A percentile compares a stretch with the other conserved stretches of the same genome.
Evolutionary conservation across 2,888 invertebrate species (phyloP).

Genomic region (Phragmatobia fuliginosa): DNA sequence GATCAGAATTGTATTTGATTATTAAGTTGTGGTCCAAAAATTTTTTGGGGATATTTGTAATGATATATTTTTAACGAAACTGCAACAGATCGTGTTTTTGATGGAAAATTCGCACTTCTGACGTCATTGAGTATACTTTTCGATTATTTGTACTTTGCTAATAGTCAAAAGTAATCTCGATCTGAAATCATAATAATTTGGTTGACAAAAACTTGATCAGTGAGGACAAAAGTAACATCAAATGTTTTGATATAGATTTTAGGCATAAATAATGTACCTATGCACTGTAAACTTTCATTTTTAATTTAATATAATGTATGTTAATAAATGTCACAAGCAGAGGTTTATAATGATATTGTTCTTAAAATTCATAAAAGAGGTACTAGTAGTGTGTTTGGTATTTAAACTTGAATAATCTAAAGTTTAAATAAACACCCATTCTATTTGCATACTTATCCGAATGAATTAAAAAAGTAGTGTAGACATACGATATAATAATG

Average conservation of each 20-base stretch:
- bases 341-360: no score
- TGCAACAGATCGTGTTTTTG: slow-evolving; percentile 25
- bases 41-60: background rate
- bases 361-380: background rate
- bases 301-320: no score
- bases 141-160: background rate
- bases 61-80: background rate
- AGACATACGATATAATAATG: background rate
- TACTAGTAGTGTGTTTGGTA: no score
- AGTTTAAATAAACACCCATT: no score
- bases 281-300: no score
- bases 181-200: background rate
- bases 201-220: slow-evolving; percentile 24
- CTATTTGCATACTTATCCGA: no score
- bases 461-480: background rate
- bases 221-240: slow-evolving; percentile 17
- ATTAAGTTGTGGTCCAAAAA: background rate
- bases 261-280: no score
- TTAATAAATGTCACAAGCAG: background rate
- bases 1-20: background rate
- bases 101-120: slow-evolving; percentile 22
- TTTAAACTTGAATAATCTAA: background rate
- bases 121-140: slow-evolving; percentile 7
- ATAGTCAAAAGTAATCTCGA: background rate
- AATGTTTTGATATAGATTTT: no score